Evolutionary conservation across 1,140 invertebrate species (phyloP).

Genomic region (Drosophila baimaii): DNA sequence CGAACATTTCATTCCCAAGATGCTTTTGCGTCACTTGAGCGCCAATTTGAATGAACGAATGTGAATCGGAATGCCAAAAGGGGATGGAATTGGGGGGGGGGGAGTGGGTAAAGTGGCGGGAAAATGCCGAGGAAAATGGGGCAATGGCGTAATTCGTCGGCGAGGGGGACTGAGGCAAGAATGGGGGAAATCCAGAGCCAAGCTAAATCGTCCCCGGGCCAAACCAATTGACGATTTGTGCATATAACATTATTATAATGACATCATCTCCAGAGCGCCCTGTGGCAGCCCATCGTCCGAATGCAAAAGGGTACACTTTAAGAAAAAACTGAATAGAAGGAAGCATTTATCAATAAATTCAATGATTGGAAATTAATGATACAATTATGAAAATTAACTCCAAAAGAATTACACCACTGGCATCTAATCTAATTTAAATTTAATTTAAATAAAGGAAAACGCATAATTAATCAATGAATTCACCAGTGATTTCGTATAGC

Average conservation of each 20-base stretch:
- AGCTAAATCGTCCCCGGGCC: constrained; percentile 32
- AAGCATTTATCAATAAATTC: no score
- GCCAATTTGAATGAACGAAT: constrained; percentile 53
- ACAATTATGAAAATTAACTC: not conserved
- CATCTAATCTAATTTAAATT: not conserved
- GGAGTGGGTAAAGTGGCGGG: not conserved
- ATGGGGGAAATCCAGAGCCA: constrained; percentile 9
- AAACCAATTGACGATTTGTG: constrained; percentile 66
- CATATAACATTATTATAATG: constrained; percentile 71
- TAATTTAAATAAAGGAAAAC: not conserved
- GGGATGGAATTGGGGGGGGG: not conserved
- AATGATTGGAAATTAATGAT: not conserved
- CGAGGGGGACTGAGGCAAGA: no score
- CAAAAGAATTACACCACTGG: not conserved
- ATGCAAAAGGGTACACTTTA: constrained; percentile 20
- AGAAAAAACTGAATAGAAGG: no score
- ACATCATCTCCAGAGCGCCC: constrained; percentile 44
- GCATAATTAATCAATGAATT: not conserved
- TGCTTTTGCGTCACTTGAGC: constrained; percentile 66
- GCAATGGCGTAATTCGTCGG: not conserved
- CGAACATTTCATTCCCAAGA: constrained; percentile 56
- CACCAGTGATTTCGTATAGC: no score
- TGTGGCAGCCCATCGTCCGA: constrained; percentile 26
- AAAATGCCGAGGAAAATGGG: constrained; percentile 2
- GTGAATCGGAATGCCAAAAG: constrained; percentile 31